phyloP scores from a whole-genome alignment of 2,888 invertebrate genomes.

The Papilio demoleus region DNA sequence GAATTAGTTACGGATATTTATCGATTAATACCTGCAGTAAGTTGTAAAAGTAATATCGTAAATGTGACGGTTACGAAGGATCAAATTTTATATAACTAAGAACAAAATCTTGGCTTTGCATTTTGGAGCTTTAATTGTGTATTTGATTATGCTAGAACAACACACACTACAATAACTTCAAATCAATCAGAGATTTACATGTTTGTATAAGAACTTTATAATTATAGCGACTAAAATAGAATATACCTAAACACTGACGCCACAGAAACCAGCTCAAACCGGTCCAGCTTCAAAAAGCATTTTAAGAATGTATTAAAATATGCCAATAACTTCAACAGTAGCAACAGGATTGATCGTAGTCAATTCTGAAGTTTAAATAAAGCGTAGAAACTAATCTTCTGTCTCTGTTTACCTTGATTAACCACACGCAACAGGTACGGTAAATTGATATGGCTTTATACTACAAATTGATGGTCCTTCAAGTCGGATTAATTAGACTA shows the following conservation, averaged over 20 bases:
- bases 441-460: neutral
- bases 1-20: constrained; percentile 21
- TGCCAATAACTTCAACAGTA: too few species aligned
- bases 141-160: too few species aligned
- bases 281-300: too few species aligned
- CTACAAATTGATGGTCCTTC: neutral
- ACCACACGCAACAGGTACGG: constrained; percentile 9
- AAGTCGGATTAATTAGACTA: neutral
- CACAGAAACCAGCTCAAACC: neutral
- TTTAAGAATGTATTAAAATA: too few species aligned
- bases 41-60: constrained; percentile 8
- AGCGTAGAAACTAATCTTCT: neutral
- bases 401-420: constrained; percentile 5
- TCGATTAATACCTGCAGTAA: constrained; percentile 1
- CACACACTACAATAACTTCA: too few species aligned
- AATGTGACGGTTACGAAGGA: neutral
- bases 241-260: neutral
- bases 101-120: too few species aligned
- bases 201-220: too few species aligned
- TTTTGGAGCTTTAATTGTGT: too few species aligned
- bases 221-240: too few species aligned
- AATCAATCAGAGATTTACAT: too few species aligned
- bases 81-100: too few species aligned
- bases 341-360: too few species aligned
- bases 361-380: neutral